Evolutionary conservation across 2,113 vertebrate genomes (phyloP).

Genomic region (Clarias gariepinus): DNA sequence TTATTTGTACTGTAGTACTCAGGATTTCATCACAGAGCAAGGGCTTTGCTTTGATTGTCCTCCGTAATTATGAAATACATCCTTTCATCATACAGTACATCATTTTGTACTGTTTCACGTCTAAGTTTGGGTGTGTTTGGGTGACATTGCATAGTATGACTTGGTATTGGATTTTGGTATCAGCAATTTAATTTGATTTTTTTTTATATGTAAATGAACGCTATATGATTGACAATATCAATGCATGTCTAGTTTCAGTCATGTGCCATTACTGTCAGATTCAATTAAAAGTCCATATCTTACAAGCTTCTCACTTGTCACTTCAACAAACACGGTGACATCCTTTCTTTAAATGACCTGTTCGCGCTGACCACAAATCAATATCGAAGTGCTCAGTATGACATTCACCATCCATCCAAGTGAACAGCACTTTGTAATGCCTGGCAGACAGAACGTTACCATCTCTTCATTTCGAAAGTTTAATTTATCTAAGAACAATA

Average conservation of each 20-base stretch:
- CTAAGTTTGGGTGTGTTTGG: neutral
- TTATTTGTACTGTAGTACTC: neutral
- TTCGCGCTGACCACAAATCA: conserved; percentile 25
- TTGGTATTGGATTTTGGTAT: neutral
- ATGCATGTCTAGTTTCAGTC: neutral
- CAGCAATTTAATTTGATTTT: neutral
- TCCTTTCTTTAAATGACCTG: conserved; percentile 9
- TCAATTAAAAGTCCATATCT: conserved; percentile 14
- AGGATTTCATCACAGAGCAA: neutral
- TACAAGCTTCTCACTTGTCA: conserved; percentile 1
- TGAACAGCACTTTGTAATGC: neutral
- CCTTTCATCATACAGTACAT: too few species aligned
- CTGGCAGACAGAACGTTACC: neutral
- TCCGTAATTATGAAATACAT: neutral
- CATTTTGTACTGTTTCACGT: neutral
- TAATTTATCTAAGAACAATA: conserved; percentile 10
- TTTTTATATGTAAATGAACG: neutral
- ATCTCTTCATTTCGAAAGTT: neutral
- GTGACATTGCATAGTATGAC: neutral
- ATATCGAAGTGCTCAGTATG: conserved; percentile 2
- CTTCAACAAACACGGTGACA: neutral
- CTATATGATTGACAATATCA: neutral
- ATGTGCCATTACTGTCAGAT: neutral
- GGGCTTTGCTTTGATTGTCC: neutral
- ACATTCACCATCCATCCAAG: neutral